phyloP scores from a whole-genome alignment of 2,888 invertebrate species.

The Alloscopus bannaensis region DNA sequence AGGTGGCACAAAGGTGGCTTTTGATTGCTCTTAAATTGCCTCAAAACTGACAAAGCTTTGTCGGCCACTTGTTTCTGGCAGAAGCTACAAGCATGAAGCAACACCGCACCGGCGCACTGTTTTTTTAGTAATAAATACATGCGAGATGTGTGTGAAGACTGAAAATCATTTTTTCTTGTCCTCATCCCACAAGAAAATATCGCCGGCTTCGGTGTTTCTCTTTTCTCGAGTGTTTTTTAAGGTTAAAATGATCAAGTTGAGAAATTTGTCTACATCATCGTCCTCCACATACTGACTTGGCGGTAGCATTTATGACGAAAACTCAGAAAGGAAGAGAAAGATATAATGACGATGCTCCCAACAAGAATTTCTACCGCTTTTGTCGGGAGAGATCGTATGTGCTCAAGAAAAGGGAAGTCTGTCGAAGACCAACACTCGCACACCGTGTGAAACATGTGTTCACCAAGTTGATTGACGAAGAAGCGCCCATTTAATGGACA shows the following conservation, averaged over 20 bases:
- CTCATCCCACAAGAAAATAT: not conserved
- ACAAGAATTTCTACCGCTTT: constrained; percentile 16
- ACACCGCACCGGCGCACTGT: too few relatives aligned
- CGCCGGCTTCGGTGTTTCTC: constrained; percentile 11
- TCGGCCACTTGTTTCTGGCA: not conserved
- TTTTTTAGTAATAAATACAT: too few relatives aligned
- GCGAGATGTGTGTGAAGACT: too few relatives aligned
- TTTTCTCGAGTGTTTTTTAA: constrained; percentile 13
- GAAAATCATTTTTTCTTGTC: not conserved
- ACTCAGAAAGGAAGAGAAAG: too few relatives aligned
- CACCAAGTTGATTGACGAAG: too few relatives aligned
- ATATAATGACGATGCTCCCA: constrained; percentile 20
- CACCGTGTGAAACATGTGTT: too few relatives aligned
- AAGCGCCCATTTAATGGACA: too few relatives aligned
- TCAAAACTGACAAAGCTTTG: not conserved
- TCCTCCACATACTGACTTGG: not conserved
- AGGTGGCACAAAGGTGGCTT: too few relatives aligned
- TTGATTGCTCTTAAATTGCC: constrained; percentile 1
- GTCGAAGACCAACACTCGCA: too few relatives aligned
- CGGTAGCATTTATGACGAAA: not conserved
- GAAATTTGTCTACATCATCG: constrained; percentile 44
- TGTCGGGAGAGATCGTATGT: constrained; percentile 21
- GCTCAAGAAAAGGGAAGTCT: not conserved
- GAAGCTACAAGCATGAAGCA: constrained; percentile 4
- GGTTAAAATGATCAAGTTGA: constrained; percentile 25